Percentiles rank a stretch among this genome's conserved stretches.
These are phyloP conservation scores for Pempheris klunzingeri DNA, from an alignment of 2,797 vertebrate species.

Conservation along the genomic window DNA sequence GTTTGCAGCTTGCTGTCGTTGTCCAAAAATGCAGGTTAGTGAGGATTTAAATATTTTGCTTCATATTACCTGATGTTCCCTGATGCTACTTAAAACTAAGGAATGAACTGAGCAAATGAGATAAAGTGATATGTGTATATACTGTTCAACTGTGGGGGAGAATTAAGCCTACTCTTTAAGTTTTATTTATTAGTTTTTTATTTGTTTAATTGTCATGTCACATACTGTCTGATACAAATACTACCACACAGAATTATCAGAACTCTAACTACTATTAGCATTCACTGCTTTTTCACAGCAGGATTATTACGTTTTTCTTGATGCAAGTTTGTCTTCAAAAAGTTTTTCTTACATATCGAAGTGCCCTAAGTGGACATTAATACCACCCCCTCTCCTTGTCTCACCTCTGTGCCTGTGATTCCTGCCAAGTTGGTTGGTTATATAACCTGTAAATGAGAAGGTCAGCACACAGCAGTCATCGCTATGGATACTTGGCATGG, in stretches of 20 bases:
- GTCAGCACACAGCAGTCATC: conserved; percentile 84
- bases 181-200: too few species aligned
- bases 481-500: conserved; percentile 83
- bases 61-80: not conserved
- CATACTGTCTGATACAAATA: not conserved
- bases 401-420: conserved; percentile 33
- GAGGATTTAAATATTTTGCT: not conserved
- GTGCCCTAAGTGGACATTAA: not conserved
- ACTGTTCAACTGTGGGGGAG: not conserved
- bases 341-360: not conserved
- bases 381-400: not conserved
- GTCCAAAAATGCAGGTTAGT: not conserved
- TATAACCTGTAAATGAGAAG: conserved; percentile 83
- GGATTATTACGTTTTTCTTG: not conserved
- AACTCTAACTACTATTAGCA: not conserved
- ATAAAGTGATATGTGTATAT: conserved; percentile 2
- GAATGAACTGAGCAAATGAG: not conserved
- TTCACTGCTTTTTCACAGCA: not conserved
- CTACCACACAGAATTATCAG: not conserved
- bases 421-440: conserved; percentile 77
- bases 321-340: not conserved
- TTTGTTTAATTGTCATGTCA: too few species aligned
- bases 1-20: not conserved
- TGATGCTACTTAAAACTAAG: not conserved
- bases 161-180: too few species aligned